Base-by-base conservation (phyloP, 2,113 vertebrate genomes). In the Ammodytes dubius region DNA sequence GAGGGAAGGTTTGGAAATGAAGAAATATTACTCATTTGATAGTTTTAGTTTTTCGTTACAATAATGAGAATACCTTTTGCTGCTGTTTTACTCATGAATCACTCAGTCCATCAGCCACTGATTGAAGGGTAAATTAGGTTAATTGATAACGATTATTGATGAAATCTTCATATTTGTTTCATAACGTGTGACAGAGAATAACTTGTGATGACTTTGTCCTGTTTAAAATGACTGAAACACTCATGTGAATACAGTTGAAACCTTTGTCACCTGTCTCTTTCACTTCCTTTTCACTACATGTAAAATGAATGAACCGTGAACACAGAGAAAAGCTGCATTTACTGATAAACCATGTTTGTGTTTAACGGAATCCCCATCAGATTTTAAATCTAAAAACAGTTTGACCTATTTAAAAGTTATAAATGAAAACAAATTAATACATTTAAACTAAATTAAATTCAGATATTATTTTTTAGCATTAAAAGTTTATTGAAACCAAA, bases 201-300 rank as follows among this genome's bases (percentile, higher is more conserved):
- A 39, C 7, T 65, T 46, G 15, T 19, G 15, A 64, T 43, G 58
- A 64, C 57, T 56, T 74, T 74, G 50, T 67, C 17, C 13, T 3
- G 45, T 64, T 70, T 19, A 58, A 84, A 27, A 2, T 27, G 27
- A 27, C 27, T 27, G 27, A 27, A 27, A 27, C 27, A 27, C 27
- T 27, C 27, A 27, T n/a, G n/a, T n/a, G n/a, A n/a, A n/a, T 2
- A 27, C 27, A 27, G 27, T 1, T 27, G 27, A 27, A 27, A 27
- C 27, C 27, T 27, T 27, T 27, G 27, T 27, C 27, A 27, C 27
- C 27, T 27, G 27, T 27, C 27, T 27, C 27, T 27, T 27, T 27
- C 27, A 27, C 27, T 27, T 27, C 27, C 27, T 27, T 27, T 27
- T 27, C 27, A 27, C 27, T 27, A 27, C 27, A 27, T 27, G 27